Evolutionary conservation across 2,797 vertebrate species (phyloP), one percentile per base, ranked within the genome.

Genomic region (Emys orbicularis): DNA sequence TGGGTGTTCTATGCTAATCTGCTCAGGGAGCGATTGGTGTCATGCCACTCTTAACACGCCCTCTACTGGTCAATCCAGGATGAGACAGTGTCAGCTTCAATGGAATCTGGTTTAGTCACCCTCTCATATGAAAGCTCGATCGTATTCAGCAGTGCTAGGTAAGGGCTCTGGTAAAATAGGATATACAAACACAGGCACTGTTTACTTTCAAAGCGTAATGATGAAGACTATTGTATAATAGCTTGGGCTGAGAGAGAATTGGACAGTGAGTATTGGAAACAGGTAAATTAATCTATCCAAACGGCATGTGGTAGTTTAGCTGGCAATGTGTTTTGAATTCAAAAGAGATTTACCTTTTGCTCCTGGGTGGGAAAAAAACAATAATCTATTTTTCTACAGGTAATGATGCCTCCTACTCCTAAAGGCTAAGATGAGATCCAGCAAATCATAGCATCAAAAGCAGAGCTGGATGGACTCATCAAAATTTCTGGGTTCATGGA

Each of bases 1-100:
- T n/a, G 56, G 79, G 23, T 0, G 1, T 0, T 0, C 16, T 1
- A 0, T 44, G 54, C 10, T 49, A 34, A 44, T 49, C 1, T 1
- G 2, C 19, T 49, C 19, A 15, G 82, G 82, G 29, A 31, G 7
- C 59, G 37, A 3, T 53, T 56, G 53, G 81, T 25, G 56, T 8
- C 34, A 21, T 0, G 4, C 84, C 18, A 8, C 2, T 5, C 53
- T 88, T 77, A 72, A 27, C 84, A 50, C 19, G 84, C 41, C 23
- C 59, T 80, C 68, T 87, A 23, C 59, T 83, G 52, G 44, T 2
- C 84, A 12, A 16, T 88, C 34, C 9, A 41, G 34, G 25, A 77
- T 31, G 16, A 80, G 18, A 47, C 41, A 81, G 15, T 61, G 13
- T 72, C 65, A 61, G 77, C 34, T 56, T 50, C 79, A 65, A 47